Evolutionary conservation across 1,140 invertebrate genomes (phyloP).

Genomic region (Geopemphigus sp.): DNA sequence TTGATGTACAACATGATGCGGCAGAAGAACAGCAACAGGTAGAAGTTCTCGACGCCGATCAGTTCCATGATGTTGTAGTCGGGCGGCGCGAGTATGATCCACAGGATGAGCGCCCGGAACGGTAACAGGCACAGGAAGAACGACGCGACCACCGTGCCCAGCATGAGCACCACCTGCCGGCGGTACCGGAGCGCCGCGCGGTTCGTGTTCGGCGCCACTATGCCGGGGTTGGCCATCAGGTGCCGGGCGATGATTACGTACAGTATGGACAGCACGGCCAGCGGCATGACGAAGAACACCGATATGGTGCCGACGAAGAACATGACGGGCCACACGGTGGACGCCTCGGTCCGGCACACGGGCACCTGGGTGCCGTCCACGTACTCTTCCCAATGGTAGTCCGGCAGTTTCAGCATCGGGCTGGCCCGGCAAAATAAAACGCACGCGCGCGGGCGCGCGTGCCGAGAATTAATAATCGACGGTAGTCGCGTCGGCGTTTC

Average conservation of each 20-base stretch:
- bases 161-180: conserved; percentile 71
- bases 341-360: conserved; percentile 66
- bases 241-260: conserved; percentile 76
- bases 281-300: conserved; percentile 74
- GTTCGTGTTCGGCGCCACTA: conserved; percentile 58
- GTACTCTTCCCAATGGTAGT: conserved; percentile 61
- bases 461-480: background rate
- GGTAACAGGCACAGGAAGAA: conserved; percentile 86
- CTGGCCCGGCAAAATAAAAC: conserved; percentile 56
- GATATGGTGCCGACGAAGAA: conserved; percentile 73
- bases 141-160: conserved; percentile 76
- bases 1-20: conserved; percentile 84
- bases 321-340: conserved; percentile 65
- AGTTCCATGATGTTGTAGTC: conserved; percentile 59
- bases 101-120: conserved; percentile 78
- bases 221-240: conserved; percentile 65
- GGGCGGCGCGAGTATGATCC: conserved; percentile 67
- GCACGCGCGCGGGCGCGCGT: background rate
- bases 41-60: conserved; percentile 71
- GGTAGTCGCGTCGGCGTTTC: too few species aligned
- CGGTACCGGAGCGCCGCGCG: conserved; percentile 53
- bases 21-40: conserved; percentile 76
- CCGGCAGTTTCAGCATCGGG: conserved; percentile 65
- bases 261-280: conserved; percentile 70
- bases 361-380: conserved; percentile 59